These are phyloP conservation scores for Trachymyrmex cornetzi DNA, from an alignment of 1,140 invertebrate genomes.

Conservation along the genomic window DNA sequence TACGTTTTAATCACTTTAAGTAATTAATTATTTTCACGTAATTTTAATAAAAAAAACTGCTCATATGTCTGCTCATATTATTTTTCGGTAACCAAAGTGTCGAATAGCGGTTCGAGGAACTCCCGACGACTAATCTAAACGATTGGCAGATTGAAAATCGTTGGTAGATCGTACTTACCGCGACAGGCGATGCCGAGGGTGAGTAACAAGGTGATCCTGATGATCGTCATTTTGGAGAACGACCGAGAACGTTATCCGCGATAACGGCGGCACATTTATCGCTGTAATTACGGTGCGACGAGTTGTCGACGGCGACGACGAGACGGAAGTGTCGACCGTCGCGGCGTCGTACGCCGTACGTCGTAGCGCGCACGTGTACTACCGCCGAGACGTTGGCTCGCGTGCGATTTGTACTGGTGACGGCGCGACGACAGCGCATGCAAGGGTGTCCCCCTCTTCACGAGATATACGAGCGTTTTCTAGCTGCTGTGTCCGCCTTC, in stretches of 20 bases:
- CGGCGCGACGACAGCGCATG: conserved; percentile 72
- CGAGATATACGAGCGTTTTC: conserved; percentile 1
- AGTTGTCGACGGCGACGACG: conserved; percentile 18
- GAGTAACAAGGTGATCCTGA: conserved; percentile 57
- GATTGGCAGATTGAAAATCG: not conserved
- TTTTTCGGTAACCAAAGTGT: not conserved
- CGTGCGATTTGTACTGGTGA: conserved; percentile 72
- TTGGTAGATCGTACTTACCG: conserved; percentile 59
- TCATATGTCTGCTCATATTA: not conserved
- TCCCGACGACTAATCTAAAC: not conserved
- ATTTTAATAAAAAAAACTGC: not conserved
- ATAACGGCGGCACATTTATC: conserved; percentile 70
- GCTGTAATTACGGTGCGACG: conserved; percentile 12
- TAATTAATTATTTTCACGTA: not conserved
- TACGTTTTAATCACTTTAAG: not conserved
- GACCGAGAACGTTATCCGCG: conserved; percentile 62
- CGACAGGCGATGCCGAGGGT: conserved; percentile 57
- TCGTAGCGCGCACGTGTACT: conserved; percentile 71
- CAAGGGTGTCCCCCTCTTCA: conserved; percentile 48
- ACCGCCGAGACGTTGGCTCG: conserved; percentile 66
- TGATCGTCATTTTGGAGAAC: conserved; percentile 75
- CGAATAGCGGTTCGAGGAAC: not conserved
- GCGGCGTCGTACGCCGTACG: conserved; percentile 24
- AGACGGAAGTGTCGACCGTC: conserved; percentile 16
- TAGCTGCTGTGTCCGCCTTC: conserved; percentile 13